Evolutionary conservation across 64 coral and sea anemone species (phyloP), one percentile per base, ranked within the genome.

Genomic region (Porites australiensis): DNA sequence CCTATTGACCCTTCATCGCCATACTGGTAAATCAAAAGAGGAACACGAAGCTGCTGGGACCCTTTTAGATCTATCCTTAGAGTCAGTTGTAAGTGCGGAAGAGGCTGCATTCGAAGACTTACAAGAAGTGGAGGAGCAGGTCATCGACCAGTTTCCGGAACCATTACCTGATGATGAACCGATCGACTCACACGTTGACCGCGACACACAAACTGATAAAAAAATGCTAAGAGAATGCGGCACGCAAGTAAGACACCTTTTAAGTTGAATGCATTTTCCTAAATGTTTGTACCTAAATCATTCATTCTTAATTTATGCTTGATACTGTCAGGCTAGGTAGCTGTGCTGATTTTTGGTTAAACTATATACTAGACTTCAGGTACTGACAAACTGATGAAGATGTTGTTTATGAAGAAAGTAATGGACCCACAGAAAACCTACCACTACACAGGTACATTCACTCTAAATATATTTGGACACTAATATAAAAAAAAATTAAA

Each of bases 341-440:
- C 58, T 60, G 58, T n/a, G 4, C 52, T 54, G 52, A 5, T 54
- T 9, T 54, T 54, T 54, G 4, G 9, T 54, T 54, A 54, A 54
- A n/a, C n/a, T n/a, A n/a, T n/a, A n/a, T n/a, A 54, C 9, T 57
- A 92, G 90, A 86, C 90, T 74, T 77, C 58, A 85, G 67, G 79
- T 77, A 92, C 64, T 50, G 90, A 86, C 69, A 86, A 85, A 84
- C 83, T 93, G 70, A 93, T 93, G 90, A 93, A 79, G 58, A 77
- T 69, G 49, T 53, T 92, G 37, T 93, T 93, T 93, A 87, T 93
- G 90, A 81, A 92, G 54, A 92, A 92, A 79, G 88, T 90, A 78
- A 61, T 79, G 75, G 88, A 90, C 88, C 88, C 88, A 63, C 53
- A 79, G 61, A 90, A 90, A 78, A 79, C 75, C 75, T 43, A 64